phyloP scores from a whole-genome alignment of 2,797 vertebrate species.

The Muraenolepis orangiensis region DNA sequence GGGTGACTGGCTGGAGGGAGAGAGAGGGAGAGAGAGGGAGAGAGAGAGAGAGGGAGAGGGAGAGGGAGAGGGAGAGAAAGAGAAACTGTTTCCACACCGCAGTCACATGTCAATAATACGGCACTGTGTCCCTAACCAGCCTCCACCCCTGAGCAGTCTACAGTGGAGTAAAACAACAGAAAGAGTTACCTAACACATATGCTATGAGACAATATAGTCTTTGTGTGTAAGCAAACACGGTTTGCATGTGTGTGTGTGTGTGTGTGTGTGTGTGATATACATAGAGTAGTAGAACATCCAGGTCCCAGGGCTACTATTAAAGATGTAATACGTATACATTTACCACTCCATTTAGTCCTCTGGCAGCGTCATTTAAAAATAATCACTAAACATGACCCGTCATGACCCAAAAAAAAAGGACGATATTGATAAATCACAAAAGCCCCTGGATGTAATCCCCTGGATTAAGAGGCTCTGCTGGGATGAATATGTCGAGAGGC shows the following conservation, averaged over 20 bases:
- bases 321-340: not conserved
- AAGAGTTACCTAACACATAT: conserved; percentile 34
- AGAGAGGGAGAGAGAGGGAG: too few species aligned
- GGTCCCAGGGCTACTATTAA: too few species aligned
- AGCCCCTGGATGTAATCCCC: conserved; percentile 54
- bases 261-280: not conserved
- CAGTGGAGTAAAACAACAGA: conserved; percentile 44
- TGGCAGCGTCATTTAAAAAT: not conserved
- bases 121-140: conserved; percentile 58
- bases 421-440: conserved; percentile 48
- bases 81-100: conserved; percentile 68
- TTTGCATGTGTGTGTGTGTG: not conserved
- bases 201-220: conserved; percentile 28
- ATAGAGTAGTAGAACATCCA: too few species aligned
- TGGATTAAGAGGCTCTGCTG: conserved; percentile 46
- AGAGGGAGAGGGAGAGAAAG: too few species aligned
- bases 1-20: conserved; percentile 64
- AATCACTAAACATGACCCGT: not conserved
- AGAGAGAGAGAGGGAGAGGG: too few species aligned
- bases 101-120: conserved; percentile 64
- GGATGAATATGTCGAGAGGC: conserved; percentile 27
- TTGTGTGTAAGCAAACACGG: not conserved
- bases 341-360: not conserved
- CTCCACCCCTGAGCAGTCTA: conserved; percentile 55
- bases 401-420: conserved; percentile 35